phyloP scores from a whole-genome alignment of 2,113 vertebrate species.

The Clinocottus analis region DNA sequence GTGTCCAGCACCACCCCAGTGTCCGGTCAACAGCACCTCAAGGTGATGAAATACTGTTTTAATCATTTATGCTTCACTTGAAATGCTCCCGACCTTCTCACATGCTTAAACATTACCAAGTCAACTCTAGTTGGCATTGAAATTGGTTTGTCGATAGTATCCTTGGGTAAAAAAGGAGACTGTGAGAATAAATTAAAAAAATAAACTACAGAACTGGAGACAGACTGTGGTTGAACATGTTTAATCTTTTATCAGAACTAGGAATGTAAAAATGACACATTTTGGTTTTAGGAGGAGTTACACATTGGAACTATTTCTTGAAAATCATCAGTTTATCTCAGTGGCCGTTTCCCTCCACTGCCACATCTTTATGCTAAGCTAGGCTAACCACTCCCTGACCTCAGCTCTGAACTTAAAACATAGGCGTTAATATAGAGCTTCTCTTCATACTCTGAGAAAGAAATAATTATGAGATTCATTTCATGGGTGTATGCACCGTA shows the following conservation, averaged over 20 bases:
- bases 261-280: no score
- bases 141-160: neutral
- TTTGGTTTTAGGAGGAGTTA: neutral
- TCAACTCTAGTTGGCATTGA: neutral
- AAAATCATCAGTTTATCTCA: no score
- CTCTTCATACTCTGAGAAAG: no score
- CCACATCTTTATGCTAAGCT: neutral
- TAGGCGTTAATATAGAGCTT: neutral
- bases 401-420: neutral
- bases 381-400: neutral
- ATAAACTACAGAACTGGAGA: neutral
- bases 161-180: neutral
- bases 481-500: neutral
- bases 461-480: neutral
- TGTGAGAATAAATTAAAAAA: neutral
- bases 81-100: neutral
- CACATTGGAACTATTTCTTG: neutral
- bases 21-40: conserved; percentile 89
- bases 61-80: neutral
- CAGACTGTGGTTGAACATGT: neutral
- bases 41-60: conserved; percentile 85
- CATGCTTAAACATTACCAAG: neutral
- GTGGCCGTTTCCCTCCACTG: neutral
- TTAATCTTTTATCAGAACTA: neutral
- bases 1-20: conserved; percentile 86